Evolutionary conservation across 2,113 vertebrate genomes (phyloP).

Genomic region (Larimichthys crocea): DNA sequence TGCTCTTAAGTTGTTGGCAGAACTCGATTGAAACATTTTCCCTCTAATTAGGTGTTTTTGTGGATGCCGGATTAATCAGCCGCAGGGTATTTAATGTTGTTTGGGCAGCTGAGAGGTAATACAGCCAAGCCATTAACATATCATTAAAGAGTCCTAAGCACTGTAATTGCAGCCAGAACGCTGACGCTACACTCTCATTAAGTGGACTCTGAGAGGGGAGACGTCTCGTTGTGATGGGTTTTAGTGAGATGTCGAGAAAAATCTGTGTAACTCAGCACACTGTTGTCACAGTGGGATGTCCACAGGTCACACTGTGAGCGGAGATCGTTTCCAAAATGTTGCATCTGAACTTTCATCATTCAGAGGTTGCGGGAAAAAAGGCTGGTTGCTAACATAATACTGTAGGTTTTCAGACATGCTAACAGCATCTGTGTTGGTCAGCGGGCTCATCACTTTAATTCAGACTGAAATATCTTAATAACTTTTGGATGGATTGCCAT

Average conservation of each 20-base stretch:
- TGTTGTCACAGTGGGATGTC: conserved; percentile 53
- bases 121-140: conserved; percentile 82
- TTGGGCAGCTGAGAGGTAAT: conserved; percentile 82
- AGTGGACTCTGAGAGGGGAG: conserved; percentile 67
- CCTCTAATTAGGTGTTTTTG: conserved; percentile 75
- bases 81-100: conserved; percentile 80
- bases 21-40: conserved; percentile 66
- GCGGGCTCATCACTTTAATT: background rate
- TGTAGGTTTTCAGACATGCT: background rate
- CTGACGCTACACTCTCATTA: conserved; percentile 79
- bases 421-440: background rate
- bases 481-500: background rate
- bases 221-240: conserved; percentile 68
- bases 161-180: conserved; percentile 77
- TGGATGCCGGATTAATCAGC: conserved; percentile 77
- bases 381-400: background rate
- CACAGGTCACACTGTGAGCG: conserved; percentile 47
- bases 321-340: conserved; percentile 53
- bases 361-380: conserved; percentile 12
- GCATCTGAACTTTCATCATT: conserved; percentile 24
- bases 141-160: conserved; percentile 80
- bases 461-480: too few species aligned
- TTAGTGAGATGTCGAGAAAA: conserved; percentile 60
- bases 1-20: conserved; percentile 58
- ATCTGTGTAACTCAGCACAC: conserved; percentile 66